Conservation (phyloP, 2,797 vertebrate species). For the Peromyscus nudipes region DNA sequence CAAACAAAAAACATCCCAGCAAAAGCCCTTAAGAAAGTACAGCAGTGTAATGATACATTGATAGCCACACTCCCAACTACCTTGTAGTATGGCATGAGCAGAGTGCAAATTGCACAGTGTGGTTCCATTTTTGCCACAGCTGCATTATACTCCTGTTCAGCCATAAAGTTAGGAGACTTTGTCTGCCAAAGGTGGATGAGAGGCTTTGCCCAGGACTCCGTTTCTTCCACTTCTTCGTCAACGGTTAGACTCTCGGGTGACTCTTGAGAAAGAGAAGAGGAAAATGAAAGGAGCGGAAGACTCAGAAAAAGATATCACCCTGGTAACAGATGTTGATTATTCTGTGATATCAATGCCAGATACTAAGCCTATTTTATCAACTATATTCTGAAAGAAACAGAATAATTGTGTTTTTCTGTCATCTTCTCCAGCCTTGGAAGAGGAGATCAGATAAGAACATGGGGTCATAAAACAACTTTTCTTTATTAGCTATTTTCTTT, state of each 20-base stretch:
- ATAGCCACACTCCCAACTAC: slow-evolving; percentile 85
- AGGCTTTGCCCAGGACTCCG: slow-evolving; percentile 95
- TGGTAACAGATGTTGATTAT: background rate
- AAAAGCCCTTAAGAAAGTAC: background rate
- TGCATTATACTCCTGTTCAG: slow-evolving; percentile 95
- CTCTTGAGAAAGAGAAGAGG: slow-evolving; percentile 88
- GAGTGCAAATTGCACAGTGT: slow-evolving; percentile 95
- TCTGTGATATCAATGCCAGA: background rate
- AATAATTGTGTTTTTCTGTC: background rate
- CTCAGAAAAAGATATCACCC: background rate
- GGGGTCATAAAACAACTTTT: background rate
- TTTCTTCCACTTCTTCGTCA: slow-evolving; percentile 92
- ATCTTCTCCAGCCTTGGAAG: background rate
- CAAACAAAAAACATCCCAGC: background rate
- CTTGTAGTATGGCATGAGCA: slow-evolving; percentile 97
- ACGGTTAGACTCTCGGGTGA: slow-evolving; percentile 88
- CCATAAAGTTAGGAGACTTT: slow-evolving; percentile 90
- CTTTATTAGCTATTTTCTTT: background rate
- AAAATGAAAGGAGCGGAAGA: slow-evolving; percentile 50
- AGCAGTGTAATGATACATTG: background rate
- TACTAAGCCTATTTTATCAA: slow-evolving; percentile 13
- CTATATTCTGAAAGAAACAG: background rate
- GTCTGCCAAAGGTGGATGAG: slow-evolving; percentile 96
- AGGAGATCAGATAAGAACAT: background rate
- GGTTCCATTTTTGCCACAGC: slow-evolving; percentile 92